A percentile compares a stretch with the other conserved stretches of the same genome.
Conservation (phyloP, 30 jellyfish, hydroid and myxozoan genomes). For the Pseudorhiza aurosa region DNA sequence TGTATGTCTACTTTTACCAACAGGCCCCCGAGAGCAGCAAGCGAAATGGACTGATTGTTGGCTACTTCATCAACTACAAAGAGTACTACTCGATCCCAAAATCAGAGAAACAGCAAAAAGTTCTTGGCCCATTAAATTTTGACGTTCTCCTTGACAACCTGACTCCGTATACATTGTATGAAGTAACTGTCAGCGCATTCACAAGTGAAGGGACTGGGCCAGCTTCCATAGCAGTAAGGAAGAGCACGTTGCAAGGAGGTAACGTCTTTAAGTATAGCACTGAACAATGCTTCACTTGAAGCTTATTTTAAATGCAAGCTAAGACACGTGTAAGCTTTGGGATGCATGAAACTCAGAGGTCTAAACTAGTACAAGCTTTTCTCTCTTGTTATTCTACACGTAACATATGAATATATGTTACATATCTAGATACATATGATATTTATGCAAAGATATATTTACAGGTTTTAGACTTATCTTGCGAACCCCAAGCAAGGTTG, state of each 20-base stretch:
- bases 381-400: too few relatives aligned
- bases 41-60: conserved; percentile 73
- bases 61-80: conserved; percentile 61
- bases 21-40: conserved; percentile 67
- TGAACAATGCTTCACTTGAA: not conserved
- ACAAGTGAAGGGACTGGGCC: conserved; percentile 95
- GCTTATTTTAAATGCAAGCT: not conserved
- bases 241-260: conserved; percentile 93
- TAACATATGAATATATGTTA: too few relatives aligned
- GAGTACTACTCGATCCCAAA: conserved; percentile 9
- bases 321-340: too few relatives aligned
- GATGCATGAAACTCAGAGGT: too few relatives aligned
- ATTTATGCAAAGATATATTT: too few relatives aligned
- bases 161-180: conserved; percentile 66
- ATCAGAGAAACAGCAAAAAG: not conserved
- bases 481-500: too few relatives aligned
- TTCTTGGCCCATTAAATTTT: conserved; percentile 20
- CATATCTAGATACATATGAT: too few relatives aligned
- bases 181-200: conserved; percentile 69
- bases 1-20: not conserved
- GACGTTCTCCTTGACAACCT: conserved; percentile 54
- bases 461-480: too few relatives aligned
- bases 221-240: conserved; percentile 30
- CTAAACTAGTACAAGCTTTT: too few relatives aligned
- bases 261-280: too few relatives aligned